A percentile compares a stretch with the other conserved stretches of the same genome.
Evolutionary conservation across 2,888 invertebrate species (phyloP).

Genomic region (Pyrgus malvae): DNA sequence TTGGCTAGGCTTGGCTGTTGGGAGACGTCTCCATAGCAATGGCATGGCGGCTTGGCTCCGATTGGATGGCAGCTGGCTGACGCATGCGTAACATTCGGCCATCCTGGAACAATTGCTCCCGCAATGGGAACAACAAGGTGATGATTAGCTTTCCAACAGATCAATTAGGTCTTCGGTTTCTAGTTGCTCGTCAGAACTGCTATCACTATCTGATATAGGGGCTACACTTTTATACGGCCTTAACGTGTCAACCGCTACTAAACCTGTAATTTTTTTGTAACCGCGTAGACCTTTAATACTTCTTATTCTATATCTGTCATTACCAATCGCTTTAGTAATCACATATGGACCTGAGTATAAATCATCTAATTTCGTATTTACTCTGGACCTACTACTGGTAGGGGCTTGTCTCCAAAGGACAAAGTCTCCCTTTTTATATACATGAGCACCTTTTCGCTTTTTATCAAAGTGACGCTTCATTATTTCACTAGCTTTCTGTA

Average conservation of each 20-base stretch:
- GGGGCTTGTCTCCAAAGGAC: constrained; percentile 35
- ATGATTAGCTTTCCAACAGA: background rate
- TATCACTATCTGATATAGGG: constrained; percentile 1
- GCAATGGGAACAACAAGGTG: background rate
- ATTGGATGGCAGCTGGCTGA: too few relatives aligned
- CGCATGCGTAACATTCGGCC: constrained; percentile 15
- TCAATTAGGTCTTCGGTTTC: background rate
- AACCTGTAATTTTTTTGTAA: constrained; percentile 30
- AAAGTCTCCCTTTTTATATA: constrained; percentile 34
- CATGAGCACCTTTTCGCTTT: constrained; percentile 19
- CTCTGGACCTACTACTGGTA: constrained; percentile 26
- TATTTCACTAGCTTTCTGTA: background rate
- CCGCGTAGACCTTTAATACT: background rate
- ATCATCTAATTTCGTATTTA: constrained; percentile 36
- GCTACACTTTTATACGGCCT: constrained; percentile 25
- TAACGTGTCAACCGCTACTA: constrained; percentile 29
- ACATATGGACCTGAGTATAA: constrained; percentile 39
- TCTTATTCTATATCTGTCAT: constrained; percentile 25
- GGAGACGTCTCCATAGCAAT: too few relatives aligned
- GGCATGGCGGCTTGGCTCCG: too few relatives aligned
- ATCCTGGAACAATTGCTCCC: constrained; percentile 13
- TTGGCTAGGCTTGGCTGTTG: too few relatives aligned
- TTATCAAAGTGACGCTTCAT: constrained; percentile 36
- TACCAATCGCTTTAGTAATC: constrained; percentile 34
- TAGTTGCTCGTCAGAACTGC: constrained; percentile 59